Evolutionary conservation across 2,113 vertebrate species (phyloP).

Genomic region (Addax nasomaculatus): DNA sequence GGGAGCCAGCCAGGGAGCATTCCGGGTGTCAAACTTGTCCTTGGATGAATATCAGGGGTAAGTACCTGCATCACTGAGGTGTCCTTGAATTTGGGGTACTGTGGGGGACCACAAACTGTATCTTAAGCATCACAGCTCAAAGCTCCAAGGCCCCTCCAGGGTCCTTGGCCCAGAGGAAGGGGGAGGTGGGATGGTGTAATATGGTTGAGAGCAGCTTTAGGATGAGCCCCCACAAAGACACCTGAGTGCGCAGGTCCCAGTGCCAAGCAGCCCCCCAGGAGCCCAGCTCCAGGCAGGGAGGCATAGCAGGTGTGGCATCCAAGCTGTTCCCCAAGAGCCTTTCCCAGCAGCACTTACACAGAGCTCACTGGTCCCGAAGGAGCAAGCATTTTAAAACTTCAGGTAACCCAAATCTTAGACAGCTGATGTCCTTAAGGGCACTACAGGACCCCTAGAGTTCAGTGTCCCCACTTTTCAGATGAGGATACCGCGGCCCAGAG

Average conservation of each 20-base stretch:
- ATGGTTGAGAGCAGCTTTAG: neutral
- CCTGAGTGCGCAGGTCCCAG: accelerated
- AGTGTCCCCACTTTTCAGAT: neutral
- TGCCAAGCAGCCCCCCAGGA: neutral
- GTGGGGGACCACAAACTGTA: accelerated
- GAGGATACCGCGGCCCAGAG: neutral
- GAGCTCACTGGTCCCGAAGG: neutral
- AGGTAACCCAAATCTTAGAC: neutral
- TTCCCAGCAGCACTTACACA: neutral
- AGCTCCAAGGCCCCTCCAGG: neutral
- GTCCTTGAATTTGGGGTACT: neutral
- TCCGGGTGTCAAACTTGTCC: accelerated
- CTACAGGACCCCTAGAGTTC: neutral
- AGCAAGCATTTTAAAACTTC: neutral
- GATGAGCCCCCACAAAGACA: accelerated
- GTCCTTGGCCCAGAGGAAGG: neutral
- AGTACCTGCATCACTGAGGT: neutral
- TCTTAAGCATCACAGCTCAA: neutral
- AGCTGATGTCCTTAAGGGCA: too few species aligned
- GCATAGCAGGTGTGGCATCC: neutral
- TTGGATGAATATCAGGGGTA: neutral
- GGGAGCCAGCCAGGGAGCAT: neutral
- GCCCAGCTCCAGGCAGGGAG: neutral
- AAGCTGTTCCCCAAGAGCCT: neutral
- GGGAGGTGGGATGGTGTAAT: neutral